These are phyloP conservation scores for Megalonaias nervosa DNA, from an alignment of 1,140 invertebrate species.

Conservation along the genomic window DNA sequence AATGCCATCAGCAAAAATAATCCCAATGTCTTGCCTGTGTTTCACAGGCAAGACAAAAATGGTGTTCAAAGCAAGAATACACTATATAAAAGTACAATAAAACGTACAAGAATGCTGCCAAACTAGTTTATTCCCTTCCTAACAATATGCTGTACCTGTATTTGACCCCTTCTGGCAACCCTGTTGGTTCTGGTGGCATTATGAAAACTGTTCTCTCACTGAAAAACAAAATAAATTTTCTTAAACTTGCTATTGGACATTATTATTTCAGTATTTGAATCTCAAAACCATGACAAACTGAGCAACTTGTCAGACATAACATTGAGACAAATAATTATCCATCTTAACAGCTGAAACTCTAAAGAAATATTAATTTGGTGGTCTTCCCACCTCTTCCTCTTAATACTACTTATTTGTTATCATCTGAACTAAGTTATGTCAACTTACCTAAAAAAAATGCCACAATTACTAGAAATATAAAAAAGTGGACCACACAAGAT, in stretches of 20 bases:
- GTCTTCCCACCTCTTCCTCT: not conserved
- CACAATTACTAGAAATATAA: no score
- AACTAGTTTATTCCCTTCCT: not conserved
- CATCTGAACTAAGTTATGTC: no score
- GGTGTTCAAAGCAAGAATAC: not conserved
- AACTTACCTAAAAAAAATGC: no score
- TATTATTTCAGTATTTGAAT: no score
- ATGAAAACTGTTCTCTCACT: conserved; percentile 96
- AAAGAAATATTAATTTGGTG: not conserved
- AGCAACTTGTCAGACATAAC: not conserved
- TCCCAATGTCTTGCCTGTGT: not conserved
- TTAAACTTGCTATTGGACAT: not conserved
- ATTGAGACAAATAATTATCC: not conserved
- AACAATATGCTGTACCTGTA: conserved; percentile 55
- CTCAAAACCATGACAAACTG: not conserved
- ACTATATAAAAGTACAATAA: no score
- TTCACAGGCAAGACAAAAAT: not conserved
- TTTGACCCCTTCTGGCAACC: conserved; percentile 57
- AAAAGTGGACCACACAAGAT: no score
- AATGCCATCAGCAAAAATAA: not conserved
- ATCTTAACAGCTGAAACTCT: no score
- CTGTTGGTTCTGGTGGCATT: conserved; percentile 88
- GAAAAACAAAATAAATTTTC: conserved; percentile 36
- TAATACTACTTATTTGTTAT: no score
- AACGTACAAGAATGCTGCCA: no score